Base-by-base conservation (phyloP, 2,113 vertebrate species). In the Psophia crepitans region DNA sequence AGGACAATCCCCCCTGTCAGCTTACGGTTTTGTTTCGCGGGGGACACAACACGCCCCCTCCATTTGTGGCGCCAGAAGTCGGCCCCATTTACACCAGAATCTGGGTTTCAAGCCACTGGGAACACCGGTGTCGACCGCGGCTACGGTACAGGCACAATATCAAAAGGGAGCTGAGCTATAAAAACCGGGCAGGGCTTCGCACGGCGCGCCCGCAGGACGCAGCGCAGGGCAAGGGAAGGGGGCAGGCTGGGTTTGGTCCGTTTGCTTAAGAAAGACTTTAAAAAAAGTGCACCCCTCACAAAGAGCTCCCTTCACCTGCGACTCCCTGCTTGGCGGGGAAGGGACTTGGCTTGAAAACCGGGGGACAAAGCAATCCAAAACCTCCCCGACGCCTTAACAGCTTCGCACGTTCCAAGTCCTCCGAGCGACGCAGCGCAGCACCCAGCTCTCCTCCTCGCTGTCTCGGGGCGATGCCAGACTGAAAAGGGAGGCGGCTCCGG, bases 1-100 rank as follows among this genome's bases (percentile, higher is more conserved):
- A 21, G 30, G 65, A 57, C 57, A 17, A 14, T 9, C 27, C 32
- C 24, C 23, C 33, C 37, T 57, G 60, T 17, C 65, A 11, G 53
- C 81, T 51, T 14, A 12, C 27, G 8, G 8, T 23, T 49, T 30
- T 18, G 16, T 13, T 30, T 13, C 20, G 28, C 61, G 48, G 6
- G 5, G 0, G 48, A 21, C 35, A 22, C 22, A 1, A 9, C 33
- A 33, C 0, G 13, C 44, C 49, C 32, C 26, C 1, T 6, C 3
- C 27, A 44, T 61, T 5, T 13, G 53, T 1, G 30, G 77, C 35
- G 63, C 48, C 35, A 11, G 33, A 20, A 23, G 9, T 30, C 33
- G 11, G 5, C 11, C 43, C 26, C 14, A 1, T 8, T 44, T 21
- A 6, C 1, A n/a, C 3, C 7, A 27, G 26, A 35, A 65, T 37